These are phyloP conservation scores for Coccyzus lansbergi DNA, from an alignment of 2,797 vertebrate genomes.

Conservation along the genomic window DNA sequence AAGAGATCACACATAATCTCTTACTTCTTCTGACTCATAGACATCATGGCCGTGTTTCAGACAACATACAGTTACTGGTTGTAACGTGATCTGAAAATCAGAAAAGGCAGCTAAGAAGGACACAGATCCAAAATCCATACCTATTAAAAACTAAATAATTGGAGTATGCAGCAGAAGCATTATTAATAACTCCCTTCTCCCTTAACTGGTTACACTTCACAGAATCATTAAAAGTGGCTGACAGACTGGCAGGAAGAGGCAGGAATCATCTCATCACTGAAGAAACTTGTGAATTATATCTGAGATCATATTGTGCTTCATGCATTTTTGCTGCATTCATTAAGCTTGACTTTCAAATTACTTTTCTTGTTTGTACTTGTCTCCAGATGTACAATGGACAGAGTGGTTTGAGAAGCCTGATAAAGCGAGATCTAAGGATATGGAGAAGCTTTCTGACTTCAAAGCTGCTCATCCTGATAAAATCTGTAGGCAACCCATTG, in stretches of 20 bases:
- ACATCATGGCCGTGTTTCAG: background rate
- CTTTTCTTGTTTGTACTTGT: slow-evolving; percentile 20
- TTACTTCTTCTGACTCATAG: background rate
- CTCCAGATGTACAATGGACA: slow-evolving; percentile 92
- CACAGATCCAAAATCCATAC: background rate
- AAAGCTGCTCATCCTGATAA: slow-evolving; percentile 84
- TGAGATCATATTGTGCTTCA: background rate
- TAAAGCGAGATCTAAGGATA: slow-evolving; percentile 85
- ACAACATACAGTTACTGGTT: background rate
- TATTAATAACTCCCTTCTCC: background rate
- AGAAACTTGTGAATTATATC: slow-evolving; percentile 6
- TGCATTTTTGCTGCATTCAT: background rate
- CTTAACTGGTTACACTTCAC: background rate
- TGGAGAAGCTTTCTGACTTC: slow-evolving; percentile 91
- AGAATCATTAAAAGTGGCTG: background rate
- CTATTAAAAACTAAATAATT: too few relatives aligned
- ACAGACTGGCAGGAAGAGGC: slow-evolving; percentile 1
- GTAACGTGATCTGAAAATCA: slow-evolving; percentile 10
- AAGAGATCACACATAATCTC: background rate
- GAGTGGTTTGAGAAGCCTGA: slow-evolving; percentile 91
- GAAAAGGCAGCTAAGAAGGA: background rate
- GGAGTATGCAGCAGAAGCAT: too few relatives aligned
- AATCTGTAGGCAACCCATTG: slow-evolving; percentile 87
- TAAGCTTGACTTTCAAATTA: background rate
- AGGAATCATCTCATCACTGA: background rate